Conservation (phyloP, 1,140 invertebrate species). For the Zaprionus lachaisei region DNA sequence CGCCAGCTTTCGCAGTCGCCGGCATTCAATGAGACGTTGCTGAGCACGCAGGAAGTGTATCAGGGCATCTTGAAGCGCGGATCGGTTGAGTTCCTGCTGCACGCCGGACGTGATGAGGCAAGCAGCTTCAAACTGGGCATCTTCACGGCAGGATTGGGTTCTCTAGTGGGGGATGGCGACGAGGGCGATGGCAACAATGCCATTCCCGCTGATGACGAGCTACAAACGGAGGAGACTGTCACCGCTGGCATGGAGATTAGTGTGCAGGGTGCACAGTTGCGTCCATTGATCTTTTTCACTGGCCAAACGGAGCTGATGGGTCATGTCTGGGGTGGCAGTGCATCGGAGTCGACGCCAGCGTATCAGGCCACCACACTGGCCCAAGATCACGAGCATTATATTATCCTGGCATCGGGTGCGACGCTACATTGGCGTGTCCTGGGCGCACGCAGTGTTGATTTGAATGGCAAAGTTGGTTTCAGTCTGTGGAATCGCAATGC, state of each 20-base stretch:
- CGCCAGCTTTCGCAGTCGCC: slow-evolving; percentile 86
- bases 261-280: slow-evolving; percentile 90
- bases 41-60: slow-evolving; percentile 91
- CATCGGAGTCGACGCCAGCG: slow-evolving; percentile 92
- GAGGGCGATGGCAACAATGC: slow-evolving; percentile 84
- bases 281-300: slow-evolving; percentile 94
- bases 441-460: slow-evolving; percentile 92
- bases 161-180: slow-evolving; percentile 87
- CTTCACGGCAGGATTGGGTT: slow-evolving; percentile 91
- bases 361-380: slow-evolving; percentile 91
- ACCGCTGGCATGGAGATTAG: slow-evolving; percentile 94
- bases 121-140: slow-evolving; percentile 89
- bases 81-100: slow-evolving; percentile 89
- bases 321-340: slow-evolving; percentile 94
- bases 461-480: slow-evolving; percentile 93
- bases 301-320: slow-evolving; percentile 95
- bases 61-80: slow-evolving; percentile 91
- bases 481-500: slow-evolving; percentile 95
- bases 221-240: slow-evolving; percentile 85
- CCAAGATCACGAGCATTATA: slow-evolving; percentile 89
- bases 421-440: slow-evolving; percentile 89
- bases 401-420: slow-evolving; percentile 91
- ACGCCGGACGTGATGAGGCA: slow-evolving; percentile 85
- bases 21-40: slow-evolving; percentile 89
- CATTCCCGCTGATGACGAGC: slow-evolving; percentile 86